These are phyloP conservation scores for Bactericera cockerelli DNA, from an alignment of 1,140 invertebrate genomes.

Conservation along the genomic window DNA sequence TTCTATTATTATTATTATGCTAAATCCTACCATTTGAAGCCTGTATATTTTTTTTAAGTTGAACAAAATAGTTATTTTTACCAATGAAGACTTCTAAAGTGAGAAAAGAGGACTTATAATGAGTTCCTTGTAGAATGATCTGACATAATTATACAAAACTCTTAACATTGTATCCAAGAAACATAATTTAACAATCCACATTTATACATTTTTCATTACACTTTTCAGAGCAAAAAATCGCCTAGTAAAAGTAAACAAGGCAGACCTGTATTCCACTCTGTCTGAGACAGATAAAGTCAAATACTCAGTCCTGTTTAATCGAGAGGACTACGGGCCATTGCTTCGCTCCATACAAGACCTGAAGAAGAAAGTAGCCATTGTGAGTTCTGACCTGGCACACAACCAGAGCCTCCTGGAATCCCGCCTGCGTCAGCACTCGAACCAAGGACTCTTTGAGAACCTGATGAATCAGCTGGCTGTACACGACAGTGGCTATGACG, in stretches of 20 bases:
- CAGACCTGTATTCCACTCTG: background rate
- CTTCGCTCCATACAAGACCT: background rate
- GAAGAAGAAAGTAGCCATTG: background rate
- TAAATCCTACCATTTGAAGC: too few species aligned
- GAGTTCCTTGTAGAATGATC: too few species aligned
- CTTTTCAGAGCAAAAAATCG: background rate
- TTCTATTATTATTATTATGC: too few species aligned
- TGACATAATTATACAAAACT: too few species aligned
- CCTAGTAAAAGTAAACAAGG: background rate
- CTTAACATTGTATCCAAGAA: too few species aligned
- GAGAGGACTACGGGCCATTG: background rate
- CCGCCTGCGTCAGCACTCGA: background rate
- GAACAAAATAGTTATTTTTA: too few species aligned
- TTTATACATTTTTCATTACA: too few species aligned
- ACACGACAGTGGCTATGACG: background rate
- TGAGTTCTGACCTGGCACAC: background rate
- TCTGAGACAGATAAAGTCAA: background rate
- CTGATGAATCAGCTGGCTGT: background rate
- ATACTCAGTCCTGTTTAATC: background rate
- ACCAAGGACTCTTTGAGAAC: background rate
- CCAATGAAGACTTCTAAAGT: too few species aligned
- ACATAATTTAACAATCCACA: too few species aligned
- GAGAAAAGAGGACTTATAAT: too few species aligned
- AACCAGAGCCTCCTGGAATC: background rate
- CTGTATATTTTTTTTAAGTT: too few species aligned